Evolutionary conservation across 2,797 vertebrate genomes (phyloP).

Genomic region (Tapirus indicus): DNA sequence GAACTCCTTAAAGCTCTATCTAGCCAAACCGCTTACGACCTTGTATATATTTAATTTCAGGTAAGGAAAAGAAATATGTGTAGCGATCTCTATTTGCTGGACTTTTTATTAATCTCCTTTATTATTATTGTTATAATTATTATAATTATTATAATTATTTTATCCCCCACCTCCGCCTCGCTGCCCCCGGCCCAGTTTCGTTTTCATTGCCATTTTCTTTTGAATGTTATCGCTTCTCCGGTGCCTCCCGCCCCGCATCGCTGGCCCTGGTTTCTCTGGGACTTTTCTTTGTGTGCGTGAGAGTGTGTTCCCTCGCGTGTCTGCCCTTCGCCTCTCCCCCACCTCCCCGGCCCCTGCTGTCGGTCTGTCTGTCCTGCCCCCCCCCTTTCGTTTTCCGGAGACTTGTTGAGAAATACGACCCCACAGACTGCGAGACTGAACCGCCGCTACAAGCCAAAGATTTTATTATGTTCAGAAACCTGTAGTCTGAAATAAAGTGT

Average conservation of each 20-base stretch:
- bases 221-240: slow-evolving; percentile 84
- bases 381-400: slow-evolving; percentile 77
- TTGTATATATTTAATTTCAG: slow-evolving; percentile 99
- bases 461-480: slow-evolving; percentile 98
- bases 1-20: slow-evolving; percentile 95
- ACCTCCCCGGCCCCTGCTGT: slow-evolving; percentile 18
- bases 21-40: slow-evolving; percentile 97
- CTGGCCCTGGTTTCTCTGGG: slow-evolving; percentile 81
- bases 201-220: slow-evolving; percentile 71
- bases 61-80: slow-evolving; percentile 90
- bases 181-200: slow-evolving; percentile 61
- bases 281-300: slow-evolving; percentile 85
- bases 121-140: slow-evolving; percentile 86
- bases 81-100: slow-evolving; percentile 92
- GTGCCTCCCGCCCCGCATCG: slow-evolving; percentile 71
- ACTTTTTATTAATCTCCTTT: slow-evolving; percentile 86
- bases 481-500: slow-evolving; percentile 99
- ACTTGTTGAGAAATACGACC: slow-evolving; percentile 87
- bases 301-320: slow-evolving; percentile 74
- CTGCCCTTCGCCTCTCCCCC: slow-evolving; percentile 25
- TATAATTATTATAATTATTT: slow-evolving; percentile 86
- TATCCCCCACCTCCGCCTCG: slow-evolving; percentile 8
- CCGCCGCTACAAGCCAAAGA: slow-evolving; percentile 99
- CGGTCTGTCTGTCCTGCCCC: slow-evolving; percentile 61
- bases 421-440: slow-evolving; percentile 91